These are phyloP conservation scores for Pterocles burchelli DNA, from an alignment of 2,113 vertebrate genomes.

Conservation along the genomic window DNA sequence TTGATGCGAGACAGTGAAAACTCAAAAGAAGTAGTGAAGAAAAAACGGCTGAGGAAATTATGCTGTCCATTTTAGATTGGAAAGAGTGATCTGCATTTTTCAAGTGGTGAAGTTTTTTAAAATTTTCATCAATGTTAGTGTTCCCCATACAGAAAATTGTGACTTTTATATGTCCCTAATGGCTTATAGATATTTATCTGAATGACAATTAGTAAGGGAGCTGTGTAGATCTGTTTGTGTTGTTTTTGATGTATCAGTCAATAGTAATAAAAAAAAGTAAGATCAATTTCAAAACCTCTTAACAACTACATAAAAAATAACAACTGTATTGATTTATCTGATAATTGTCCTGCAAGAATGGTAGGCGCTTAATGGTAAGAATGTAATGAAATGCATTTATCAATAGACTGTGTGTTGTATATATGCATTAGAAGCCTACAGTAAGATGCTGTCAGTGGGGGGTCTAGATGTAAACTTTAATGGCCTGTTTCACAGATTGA, in stretches of 20 bases:
- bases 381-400: conserved; percentile 54
- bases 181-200: conserved; percentile 25
- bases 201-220: conserved; percentile 19
- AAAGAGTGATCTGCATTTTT: not conserved
- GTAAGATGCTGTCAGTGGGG: conserved; percentile 1
- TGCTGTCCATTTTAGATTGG: not conserved
- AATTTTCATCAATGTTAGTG: not conserved
- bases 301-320: conserved; percentile 46
- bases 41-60: not conserved
- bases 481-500: conserved; percentile 3
- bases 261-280: conserved; percentile 8
- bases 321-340: conserved; percentile 57
- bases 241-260: conserved; percentile 5
- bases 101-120: not conserved
- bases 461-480: conserved; percentile 9
- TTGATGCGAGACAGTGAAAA: not conserved
- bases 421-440: not conserved
- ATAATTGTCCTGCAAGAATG: conserved; percentile 47
- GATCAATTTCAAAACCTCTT: conserved; percentile 58
- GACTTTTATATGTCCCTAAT: not conserved
- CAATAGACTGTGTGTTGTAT: not conserved
- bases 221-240: conserved; percentile 39
- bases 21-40: not conserved
- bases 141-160: not conserved
- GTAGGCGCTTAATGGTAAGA: conserved; percentile 28